phyloP scores from a whole-genome alignment of 2,888 invertebrate genomes.

The Agriopis leucophaearia region DNA sequence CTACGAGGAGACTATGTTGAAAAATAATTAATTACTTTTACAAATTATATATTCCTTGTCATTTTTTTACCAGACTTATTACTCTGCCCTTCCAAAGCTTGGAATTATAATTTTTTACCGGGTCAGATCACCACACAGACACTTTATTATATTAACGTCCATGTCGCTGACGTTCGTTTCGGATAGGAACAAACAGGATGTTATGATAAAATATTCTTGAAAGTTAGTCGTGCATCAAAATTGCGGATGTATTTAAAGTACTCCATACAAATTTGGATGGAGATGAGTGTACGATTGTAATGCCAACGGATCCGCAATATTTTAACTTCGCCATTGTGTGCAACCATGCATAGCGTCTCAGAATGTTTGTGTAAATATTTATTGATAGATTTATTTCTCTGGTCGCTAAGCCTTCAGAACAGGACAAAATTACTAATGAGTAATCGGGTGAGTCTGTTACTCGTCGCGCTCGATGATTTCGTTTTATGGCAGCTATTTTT shows the following conservation, averaged over 20 bases:
- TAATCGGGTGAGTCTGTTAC: slow-evolving; percentile 76
- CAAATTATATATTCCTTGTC: no score
- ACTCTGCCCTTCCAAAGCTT: no score
- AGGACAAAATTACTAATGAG: slow-evolving; percentile 80
- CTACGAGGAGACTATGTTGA: no score
- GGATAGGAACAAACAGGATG: slow-evolving; percentile 6
- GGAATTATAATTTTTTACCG: neutral
- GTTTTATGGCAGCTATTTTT: slow-evolving; percentile 72
- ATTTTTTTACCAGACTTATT: no score
- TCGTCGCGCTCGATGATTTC: slow-evolving; percentile 73
- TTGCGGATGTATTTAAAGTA: slow-evolving; percentile 44
- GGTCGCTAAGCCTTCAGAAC: slow-evolving; percentile 62
- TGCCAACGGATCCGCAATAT: slow-evolving; percentile 69
- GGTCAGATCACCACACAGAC: neutral
- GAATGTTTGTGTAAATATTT: slow-evolving; percentile 73
- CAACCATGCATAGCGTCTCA: slow-evolving; percentile 73
- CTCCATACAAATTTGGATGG: slow-evolving; percentile 41
- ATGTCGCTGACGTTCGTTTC: neutral
- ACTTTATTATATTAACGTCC: neutral
- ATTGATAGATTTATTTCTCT: slow-evolving; percentile 77
- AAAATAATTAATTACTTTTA: no score
- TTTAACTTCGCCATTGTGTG: slow-evolving; percentile 75
- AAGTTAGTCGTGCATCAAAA: slow-evolving; percentile 44
- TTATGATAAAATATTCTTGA: slow-evolving; percentile 31
- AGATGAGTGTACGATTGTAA: slow-evolving; percentile 56